Percentiles rank a stretch among this genome's conserved stretches.
Conservation (phyloP, 2,888 invertebrate species). For the Lycophotia porphyrea region DNA sequence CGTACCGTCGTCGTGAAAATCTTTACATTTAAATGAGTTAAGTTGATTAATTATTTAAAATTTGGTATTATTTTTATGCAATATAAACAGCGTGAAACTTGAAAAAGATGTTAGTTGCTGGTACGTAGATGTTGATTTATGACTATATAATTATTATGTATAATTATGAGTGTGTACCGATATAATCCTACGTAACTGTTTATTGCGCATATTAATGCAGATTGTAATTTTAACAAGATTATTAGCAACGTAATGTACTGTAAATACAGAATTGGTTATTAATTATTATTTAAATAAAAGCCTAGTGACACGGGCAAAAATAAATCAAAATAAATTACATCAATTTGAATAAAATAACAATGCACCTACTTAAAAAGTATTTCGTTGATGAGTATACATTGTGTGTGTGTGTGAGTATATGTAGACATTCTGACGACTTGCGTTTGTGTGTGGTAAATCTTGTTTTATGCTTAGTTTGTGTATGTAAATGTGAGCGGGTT, state of each 20-base stretch:
- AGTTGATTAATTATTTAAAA: conserved; percentile 24
- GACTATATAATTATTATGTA: neutral
- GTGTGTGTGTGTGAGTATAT: conserved; percentile 70
- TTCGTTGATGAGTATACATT: conserved; percentile 75
- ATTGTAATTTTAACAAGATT: conserved; percentile 36
- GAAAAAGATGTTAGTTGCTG: neutral
- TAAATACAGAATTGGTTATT: conserved; percentile 39
- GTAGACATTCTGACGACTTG: conserved; percentile 65
- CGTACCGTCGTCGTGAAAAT: conserved; percentile 77
- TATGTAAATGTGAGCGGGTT: conserved; percentile 67
- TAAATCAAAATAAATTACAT: conserved; percentile 70
- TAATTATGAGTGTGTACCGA: neutral
- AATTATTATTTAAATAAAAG: conserved; percentile 60
- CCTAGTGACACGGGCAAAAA: conserved; percentile 50
- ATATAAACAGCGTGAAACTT: neutral
- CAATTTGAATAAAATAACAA: conserved; percentile 72
- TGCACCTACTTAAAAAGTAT: conserved; percentile 70
- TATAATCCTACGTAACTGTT: neutral
- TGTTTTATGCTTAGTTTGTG: conserved; percentile 75
- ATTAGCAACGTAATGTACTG: conserved; percentile 27
- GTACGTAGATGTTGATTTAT: neutral
- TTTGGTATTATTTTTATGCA: too few species aligned
- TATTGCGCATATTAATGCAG: conserved; percentile 22
- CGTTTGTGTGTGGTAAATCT: conserved; percentile 77
- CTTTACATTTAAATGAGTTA: conserved; percentile 47